Conservation (phyloP, 1,140 invertebrate genomes). For the Melipona quadrifasciata region DNA sequence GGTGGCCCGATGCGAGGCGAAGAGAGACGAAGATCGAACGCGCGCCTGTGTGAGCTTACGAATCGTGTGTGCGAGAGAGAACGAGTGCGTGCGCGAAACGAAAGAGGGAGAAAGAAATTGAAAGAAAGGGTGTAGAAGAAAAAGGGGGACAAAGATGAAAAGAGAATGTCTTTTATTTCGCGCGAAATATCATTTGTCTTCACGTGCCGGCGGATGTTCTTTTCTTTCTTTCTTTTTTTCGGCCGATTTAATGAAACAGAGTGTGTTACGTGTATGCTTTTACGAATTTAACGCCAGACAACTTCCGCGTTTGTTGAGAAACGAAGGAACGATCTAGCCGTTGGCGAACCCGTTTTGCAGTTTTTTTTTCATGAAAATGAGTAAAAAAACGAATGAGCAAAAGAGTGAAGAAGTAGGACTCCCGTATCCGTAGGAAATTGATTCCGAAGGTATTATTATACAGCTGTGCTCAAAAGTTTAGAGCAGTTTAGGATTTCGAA, state of each 20-base stretch:
- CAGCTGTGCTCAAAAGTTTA: too few relatives aligned
- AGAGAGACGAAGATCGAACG: neutral
- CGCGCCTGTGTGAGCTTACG: neutral
- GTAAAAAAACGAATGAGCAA: conserved; percentile 19
- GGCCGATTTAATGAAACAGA: neutral
- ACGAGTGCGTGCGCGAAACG: neutral
- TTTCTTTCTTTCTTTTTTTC: conserved; percentile 1
- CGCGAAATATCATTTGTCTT: conserved; percentile 4
- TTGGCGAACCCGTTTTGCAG: conserved; percentile 35
- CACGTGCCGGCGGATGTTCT: conserved; percentile 10
- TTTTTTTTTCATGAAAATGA: conserved; percentile 34
- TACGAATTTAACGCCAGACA: conserved; percentile 40
- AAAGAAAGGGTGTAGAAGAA: neutral
- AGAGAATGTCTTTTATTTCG: neutral
- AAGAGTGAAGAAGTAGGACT: conserved; percentile 23
- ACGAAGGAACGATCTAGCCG: neutral
- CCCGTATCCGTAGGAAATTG: too few relatives aligned
- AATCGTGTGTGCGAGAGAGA: too few relatives aligned
- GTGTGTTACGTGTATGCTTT: conserved; percentile 41
- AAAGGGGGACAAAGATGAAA: neutral
- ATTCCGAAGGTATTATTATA: too few relatives aligned
- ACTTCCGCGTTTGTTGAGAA: conserved; percentile 29
- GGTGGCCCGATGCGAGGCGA: neutral
- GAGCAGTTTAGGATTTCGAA: too few relatives aligned
- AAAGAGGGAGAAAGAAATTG: neutral